Percentiles rank a stretch among this genome's conserved stretches.
Conservation (phyloP, 2,113 vertebrate species). For the Panthera uncia region DNA sequence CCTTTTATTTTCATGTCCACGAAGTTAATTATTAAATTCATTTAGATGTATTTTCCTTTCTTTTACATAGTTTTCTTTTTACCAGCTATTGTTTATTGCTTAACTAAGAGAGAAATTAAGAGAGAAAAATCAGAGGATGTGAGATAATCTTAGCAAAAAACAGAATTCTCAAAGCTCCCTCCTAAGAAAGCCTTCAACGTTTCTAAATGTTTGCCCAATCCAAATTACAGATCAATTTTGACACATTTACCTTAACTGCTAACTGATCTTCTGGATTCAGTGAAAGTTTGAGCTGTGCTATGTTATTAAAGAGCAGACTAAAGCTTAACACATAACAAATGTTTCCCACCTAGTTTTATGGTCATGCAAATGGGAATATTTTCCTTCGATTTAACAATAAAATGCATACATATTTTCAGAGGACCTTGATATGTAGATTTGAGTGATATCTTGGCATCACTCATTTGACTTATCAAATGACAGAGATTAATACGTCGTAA, state of each 20-base stretch:
- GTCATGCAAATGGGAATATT: not conserved
- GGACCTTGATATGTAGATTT: not conserved
- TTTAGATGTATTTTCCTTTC: conserved; percentile 67
- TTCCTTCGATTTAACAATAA: conserved; percentile 1
- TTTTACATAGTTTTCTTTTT: conserved; percentile 67
- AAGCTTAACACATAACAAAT: not conserved
- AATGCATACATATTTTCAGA: not conserved
- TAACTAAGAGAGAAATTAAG: not conserved
- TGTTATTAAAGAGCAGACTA: not conserved
- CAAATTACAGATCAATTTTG: not conserved
- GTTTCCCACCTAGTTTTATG: conserved; percentile 11
- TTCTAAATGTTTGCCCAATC: not conserved
- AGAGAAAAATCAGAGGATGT: not conserved
- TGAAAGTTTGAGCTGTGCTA: not conserved
- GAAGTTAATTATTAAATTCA: conserved; percentile 83
- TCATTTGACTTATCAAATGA: not conserved
- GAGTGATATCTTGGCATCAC: conserved; percentile 12
- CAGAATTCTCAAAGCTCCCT: not conserved
- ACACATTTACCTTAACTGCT: not conserved
- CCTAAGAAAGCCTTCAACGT: not conserved
- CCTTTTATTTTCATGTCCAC: conserved; percentile 80
- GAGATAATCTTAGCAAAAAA: conserved; percentile 9
- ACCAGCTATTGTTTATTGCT: conserved; percentile 5
- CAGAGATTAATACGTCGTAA: not conserved
- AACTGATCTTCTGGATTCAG: not conserved